phyloP scores from a whole-genome alignment of 1,140 invertebrate species.

The Palaemon carinicauda region DNA sequence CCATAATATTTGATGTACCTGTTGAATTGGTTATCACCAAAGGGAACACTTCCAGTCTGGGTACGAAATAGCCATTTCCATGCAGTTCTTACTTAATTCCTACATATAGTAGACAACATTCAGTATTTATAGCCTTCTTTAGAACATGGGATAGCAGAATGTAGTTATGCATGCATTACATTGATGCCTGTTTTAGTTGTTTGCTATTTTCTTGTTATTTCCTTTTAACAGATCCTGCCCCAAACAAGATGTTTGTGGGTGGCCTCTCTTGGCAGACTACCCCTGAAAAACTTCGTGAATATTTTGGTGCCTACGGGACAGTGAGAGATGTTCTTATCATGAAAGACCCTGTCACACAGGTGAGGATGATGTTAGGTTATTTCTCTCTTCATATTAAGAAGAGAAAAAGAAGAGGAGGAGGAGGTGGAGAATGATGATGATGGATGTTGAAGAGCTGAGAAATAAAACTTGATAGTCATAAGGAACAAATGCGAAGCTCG shows the following conservation, averaged over 20 bases:
- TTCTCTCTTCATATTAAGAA: too few species aligned
- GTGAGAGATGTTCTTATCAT: slow-evolving; percentile 93
- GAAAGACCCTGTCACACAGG: slow-evolving; percentile 93
- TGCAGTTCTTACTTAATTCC: neutral
- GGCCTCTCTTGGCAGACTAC: slow-evolving; percentile 91
- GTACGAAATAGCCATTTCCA: too few species aligned
- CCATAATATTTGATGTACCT: too few species aligned
- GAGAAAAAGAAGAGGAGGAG: too few species aligned
- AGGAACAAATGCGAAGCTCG: too few species aligned
- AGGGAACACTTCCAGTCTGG: too few species aligned
- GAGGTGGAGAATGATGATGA: too few species aligned
- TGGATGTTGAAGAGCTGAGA: too few species aligned
- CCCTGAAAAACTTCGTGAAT: slow-evolving; percentile 86
- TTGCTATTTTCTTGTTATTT: neutral
- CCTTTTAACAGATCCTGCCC: slow-evolving; percentile 67
- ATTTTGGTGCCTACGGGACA: slow-evolving; percentile 89
- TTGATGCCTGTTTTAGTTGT: neutral
- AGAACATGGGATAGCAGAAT: neutral
- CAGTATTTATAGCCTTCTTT: neutral
- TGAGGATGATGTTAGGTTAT: slow-evolving; percentile 65
- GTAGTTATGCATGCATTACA: neutral
- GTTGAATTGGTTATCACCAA: too few species aligned
- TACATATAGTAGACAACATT: neutral
- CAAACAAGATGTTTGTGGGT: slow-evolving; percentile 89
- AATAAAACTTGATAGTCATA: too few species aligned